A percentile compares a stretch with the other conserved stretches of the same genome.
Conservation (phyloP, 2,888 invertebrate genomes). For the Scaptomyza tumidula region DNA sequence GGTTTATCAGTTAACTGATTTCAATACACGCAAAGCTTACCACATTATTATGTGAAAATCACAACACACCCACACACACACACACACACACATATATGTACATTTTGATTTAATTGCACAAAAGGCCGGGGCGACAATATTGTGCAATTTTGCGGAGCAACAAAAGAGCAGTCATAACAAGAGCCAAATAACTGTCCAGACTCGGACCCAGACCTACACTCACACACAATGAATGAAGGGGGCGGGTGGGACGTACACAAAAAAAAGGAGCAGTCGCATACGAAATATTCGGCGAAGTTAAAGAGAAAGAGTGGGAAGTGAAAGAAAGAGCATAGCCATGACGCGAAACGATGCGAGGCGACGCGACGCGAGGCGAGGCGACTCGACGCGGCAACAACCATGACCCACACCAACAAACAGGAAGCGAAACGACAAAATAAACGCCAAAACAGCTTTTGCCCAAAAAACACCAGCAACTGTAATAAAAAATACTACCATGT, state of each 20-base stretch:
- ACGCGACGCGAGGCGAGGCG: constrained; percentile 11
- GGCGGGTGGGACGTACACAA: constrained; percentile 2
- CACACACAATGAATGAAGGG: constrained; percentile 2
- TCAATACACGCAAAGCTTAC: not conserved
- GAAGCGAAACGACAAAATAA: constrained; percentile 55
- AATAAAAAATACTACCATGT: constrained; percentile 62
- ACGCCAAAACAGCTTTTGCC: constrained; percentile 64
- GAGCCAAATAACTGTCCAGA: constrained; percentile 57
- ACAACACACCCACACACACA: constrained; percentile 6
- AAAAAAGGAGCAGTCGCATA: constrained; percentile 66
- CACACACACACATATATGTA: constrained; percentile 6
- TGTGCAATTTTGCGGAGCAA: constrained; percentile 55
- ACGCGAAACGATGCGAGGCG: not conserved
- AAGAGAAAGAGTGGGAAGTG: not conserved
- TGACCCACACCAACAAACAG: constrained; percentile 82
- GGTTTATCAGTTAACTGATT: not conserved
- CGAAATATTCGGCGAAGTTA: constrained; percentile 30
- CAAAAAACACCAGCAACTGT: constrained; percentile 61
- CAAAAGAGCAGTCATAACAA: constrained; percentile 71
- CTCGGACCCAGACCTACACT: constrained; percentile 36
- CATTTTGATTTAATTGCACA: constrained; percentile 64
- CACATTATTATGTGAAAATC: constrained; percentile 6
- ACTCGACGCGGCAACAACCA: constrained; percentile 71
- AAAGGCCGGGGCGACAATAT: constrained; percentile 55
- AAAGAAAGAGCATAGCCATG: constrained; percentile 8